Evolutionary conservation across 2,888 invertebrate species (phyloP), one percentile per base, ranked within the genome.

Genomic region (Meta bourneti): DNA sequence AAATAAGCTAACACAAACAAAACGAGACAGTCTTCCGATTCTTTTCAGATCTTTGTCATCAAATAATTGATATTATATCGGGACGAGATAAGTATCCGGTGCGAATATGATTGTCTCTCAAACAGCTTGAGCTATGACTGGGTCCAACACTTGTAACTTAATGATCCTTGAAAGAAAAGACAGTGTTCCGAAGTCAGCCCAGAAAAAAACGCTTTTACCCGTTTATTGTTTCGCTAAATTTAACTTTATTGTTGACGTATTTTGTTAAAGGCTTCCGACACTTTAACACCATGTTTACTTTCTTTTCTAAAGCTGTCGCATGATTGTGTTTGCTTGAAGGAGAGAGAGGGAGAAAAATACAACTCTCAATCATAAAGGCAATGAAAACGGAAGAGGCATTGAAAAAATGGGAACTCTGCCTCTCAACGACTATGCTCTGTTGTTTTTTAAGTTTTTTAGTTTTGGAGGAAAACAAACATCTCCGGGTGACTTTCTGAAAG

Each of bases 161-260:
- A 87, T 87, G 86, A 79, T 79, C 71, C 86, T 79, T 79, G 79
- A 87, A 87, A 87, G 49, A 70, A 79, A 79, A 48, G 69, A 79
- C 70, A 70, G 71, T 54, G 84, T 78, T 79, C 20, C 49, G 19
- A 79, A 71, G 78, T 19, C 34, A 13, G 52, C n/a, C 16, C 52
- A 75, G 48, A 81, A 88, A 70, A 79, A 81, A 34, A 61, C 80
- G 74, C 80, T 88, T 80, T 88, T 80, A 74, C 54, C 75, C 81
- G 81, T 81, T 81, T 72, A 88, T 88, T 88, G 80, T 88, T 88
- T 74, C 69, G 88, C 88, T 81, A 81, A 88, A 88, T 88, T 88
- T 88, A 88, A 88, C 88, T 81, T 72, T 74, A 80, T 88, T 88
- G 88, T 88, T 79, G 80, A 88, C 54, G 81, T 69, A 69, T 88